Percentiles rank a stretch among this genome's conserved stretches.
phyloP scores from a whole-genome alignment of 2,797 vertebrate species.

The Microchirus variegatus region DNA sequence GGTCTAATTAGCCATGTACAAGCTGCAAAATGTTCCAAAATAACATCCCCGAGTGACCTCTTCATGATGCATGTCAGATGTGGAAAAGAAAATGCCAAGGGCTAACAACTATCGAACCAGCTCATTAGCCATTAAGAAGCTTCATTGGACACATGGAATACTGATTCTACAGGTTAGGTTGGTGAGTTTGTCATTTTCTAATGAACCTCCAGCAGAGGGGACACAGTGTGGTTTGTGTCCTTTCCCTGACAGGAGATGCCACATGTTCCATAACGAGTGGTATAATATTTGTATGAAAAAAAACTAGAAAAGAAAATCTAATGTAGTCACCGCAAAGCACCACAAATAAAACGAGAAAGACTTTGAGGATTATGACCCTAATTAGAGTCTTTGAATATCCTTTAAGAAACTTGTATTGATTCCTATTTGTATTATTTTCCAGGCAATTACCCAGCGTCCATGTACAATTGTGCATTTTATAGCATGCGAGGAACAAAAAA shows the following conservation, averaged over 20 bases:
- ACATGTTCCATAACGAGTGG: neutral
- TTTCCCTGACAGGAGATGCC: neutral
- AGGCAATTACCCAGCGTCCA: conserved; percentile 28
- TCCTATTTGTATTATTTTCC: conserved; percentile 14
- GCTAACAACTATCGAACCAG: conserved; percentile 22
- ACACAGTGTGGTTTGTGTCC: neutral
- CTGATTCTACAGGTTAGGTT: neutral
- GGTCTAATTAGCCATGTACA: conserved; percentile 40
- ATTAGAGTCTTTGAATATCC: conserved; percentile 1
- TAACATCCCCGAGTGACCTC: conserved; percentile 33
- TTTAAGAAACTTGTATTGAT: neutral
- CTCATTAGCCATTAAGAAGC: conserved; percentile 53
- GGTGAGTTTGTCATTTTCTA: neutral
- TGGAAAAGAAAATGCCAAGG: conserved; percentile 8
- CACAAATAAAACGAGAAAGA: too few species aligned
- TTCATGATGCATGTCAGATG: conserved; percentile 24
- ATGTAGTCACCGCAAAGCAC: neutral
- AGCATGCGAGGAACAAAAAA: neutral
- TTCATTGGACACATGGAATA: neutral
- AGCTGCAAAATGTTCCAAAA: conserved; percentile 28
- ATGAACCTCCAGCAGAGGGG: neutral
- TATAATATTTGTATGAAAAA: too few species aligned
- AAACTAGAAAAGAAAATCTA: neutral
- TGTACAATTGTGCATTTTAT: neutral
- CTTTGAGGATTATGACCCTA: neutral